phyloP scores from a whole-genome alignment of 2,888 invertebrate genomes.

The Eremobia ochroleuca region DNA sequence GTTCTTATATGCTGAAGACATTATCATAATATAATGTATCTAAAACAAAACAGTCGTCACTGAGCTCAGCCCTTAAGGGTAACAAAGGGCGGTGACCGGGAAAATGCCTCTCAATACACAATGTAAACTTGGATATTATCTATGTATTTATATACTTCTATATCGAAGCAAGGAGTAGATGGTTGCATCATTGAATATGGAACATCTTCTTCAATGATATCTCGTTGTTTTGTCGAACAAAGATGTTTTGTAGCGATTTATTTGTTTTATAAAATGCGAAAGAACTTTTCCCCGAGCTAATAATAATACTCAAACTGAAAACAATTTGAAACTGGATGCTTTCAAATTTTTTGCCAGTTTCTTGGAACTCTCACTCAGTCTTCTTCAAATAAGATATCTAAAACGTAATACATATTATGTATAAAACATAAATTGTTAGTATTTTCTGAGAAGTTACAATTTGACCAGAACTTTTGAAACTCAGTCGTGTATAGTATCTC shows the following conservation, averaged over 20 bases:
- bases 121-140: constrained; percentile 1
- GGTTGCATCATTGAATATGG: constrained; percentile 54
- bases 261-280: not conserved
- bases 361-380: not conserved
- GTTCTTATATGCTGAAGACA: not conserved
- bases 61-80: constrained; percentile 10
- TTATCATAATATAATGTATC: not conserved
- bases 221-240: constrained; percentile 4
- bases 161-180: not conserved
- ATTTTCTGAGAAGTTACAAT: not conserved
- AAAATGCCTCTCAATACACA: constrained; percentile 31
- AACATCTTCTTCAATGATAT: constrained; percentile 26
- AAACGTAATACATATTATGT: no score
- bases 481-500: not conserved
- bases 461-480: constrained; percentile 8
- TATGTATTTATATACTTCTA: not conserved
- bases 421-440: not conserved
- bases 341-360: not conserved
- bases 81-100: constrained; percentile 26
- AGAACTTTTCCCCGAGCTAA: not conserved
- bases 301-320: not conserved
- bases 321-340: not conserved
- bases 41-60: not conserved
- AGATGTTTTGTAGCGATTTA: constrained; percentile 10
- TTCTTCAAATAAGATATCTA: not conserved